These are phyloP conservation scores for Drosophila novamexicana DNA, from an alignment of 1,140 invertebrate species.

Conservation along the genomic window DNA sequence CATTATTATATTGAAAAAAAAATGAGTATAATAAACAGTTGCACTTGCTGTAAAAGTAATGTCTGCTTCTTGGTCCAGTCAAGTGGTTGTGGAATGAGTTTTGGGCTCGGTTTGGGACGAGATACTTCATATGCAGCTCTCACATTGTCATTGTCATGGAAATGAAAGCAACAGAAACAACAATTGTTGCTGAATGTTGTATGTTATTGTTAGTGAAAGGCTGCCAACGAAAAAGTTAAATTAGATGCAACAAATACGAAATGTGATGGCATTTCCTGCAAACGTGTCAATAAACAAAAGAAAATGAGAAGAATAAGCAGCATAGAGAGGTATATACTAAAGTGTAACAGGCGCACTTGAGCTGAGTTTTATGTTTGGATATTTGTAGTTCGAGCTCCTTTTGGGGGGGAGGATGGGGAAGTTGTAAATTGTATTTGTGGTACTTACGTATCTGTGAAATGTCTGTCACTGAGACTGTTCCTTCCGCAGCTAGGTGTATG, in stretches of 20 bases:
- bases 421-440: conserved; percentile 69
- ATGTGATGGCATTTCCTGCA: conserved; percentile 68
- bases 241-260: conserved; percentile 39
- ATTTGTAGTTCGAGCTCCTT: not conserved
- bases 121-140: conserved; percentile 15
- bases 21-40: conserved; percentile 35
- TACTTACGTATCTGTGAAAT: conserved; percentile 84
- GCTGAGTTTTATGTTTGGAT: conserved; percentile 15
- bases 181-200: conserved; percentile 28
- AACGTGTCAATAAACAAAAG: conserved; percentile 74
- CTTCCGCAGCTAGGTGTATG: conserved; percentile 84
- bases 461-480: conserved; percentile 84
- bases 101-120: conserved; percentile 1
- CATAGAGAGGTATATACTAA: not conserved
- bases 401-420: conserved; percentile 15
- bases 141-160: conserved; percentile 58
- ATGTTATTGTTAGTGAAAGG: conserved; percentile 60
- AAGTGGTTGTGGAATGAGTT: conserved; percentile 22
- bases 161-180: conserved; percentile 53
- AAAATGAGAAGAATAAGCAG: not conserved
- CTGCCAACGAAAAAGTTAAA: conserved; percentile 40
- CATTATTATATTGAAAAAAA: conserved; percentile 41
- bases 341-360: conserved; percentile 17
- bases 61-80: conserved; percentile 25
- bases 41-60: conserved; percentile 33